phyloP scores from a whole-genome alignment of 92 coral and sea anemone species.

The Bergia puertoricense region DNA sequence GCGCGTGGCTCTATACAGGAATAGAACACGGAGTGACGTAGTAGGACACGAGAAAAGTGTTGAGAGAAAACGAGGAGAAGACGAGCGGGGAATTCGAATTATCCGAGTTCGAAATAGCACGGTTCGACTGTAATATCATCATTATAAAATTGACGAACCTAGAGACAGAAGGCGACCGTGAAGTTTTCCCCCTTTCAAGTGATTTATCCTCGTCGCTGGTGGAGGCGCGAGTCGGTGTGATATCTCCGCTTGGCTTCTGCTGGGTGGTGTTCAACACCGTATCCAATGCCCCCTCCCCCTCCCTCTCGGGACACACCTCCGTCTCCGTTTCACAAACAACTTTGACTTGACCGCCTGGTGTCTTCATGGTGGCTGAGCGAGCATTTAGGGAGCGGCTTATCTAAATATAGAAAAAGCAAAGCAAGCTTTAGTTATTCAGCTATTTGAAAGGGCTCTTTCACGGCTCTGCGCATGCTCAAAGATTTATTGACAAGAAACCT shows the following conservation, averaged over 20 bases:
- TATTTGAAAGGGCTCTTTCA: too few relatives aligned
- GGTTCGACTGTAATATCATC: not conserved
- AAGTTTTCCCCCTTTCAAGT: conserved; percentile 15
- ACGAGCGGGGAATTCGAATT: too few relatives aligned
- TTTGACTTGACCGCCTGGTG: conserved; percentile 49
- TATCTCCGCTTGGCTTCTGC: not conserved
- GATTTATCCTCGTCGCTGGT: conserved; percentile 41
- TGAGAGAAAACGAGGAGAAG: too few relatives aligned
- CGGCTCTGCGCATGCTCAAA: not conserved
- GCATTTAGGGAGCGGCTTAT: conserved; percentile 58
- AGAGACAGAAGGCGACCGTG: conserved; percentile 37
- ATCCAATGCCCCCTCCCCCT: conserved; percentile 21
- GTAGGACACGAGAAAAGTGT: too few relatives aligned
- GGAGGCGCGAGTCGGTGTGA: conserved; percentile 10
- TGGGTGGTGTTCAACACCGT: not conserved
- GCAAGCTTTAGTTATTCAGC: not conserved
- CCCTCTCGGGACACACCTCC: conserved; percentile 45
- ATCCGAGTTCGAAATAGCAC: too few relatives aligned
- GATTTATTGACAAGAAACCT: too few relatives aligned
- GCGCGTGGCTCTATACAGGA: too few relatives aligned
- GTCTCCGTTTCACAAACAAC: conserved; percentile 57
- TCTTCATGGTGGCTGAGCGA: conserved; percentile 36
- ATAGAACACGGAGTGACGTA: too few relatives aligned
- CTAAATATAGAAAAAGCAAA: conserved; percentile 24
- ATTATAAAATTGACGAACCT: not conserved